Evolutionary conservation across 2,113 vertebrate species (phyloP).

Genomic region (Semnopithecus entellus): DNA sequence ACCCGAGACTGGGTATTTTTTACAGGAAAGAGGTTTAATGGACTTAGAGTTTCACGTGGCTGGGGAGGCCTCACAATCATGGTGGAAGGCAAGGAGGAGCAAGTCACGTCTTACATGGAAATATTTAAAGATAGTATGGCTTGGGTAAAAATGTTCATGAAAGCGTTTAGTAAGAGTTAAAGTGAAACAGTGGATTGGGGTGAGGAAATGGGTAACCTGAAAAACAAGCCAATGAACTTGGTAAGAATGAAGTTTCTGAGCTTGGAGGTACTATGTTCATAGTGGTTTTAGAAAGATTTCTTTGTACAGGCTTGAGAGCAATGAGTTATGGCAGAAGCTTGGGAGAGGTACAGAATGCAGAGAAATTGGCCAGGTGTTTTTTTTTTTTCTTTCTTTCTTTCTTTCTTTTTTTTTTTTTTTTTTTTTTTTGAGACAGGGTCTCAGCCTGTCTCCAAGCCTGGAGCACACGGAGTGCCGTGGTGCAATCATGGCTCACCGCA

Average conservation of each 20-base stretch:
- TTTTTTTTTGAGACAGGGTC: no score
- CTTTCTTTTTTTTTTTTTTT: accelerated
- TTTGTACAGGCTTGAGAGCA: not conserved
- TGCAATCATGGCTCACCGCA: no score
- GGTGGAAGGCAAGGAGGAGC: no score
- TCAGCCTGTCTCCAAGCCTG: no score
- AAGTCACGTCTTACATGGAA: not conserved
- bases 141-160: not conserved
- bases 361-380: not conserved
- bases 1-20: no score
- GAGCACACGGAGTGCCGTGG: no score
- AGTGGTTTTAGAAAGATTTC: not conserved
- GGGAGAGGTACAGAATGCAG: not conserved
- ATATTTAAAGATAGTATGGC: not conserved
- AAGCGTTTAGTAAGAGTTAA: not conserved
- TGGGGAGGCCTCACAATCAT: no score
- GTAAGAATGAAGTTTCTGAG: not conserved
- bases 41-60: no score
- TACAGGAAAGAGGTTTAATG: no score
- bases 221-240: not conserved
- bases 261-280: not conserved
- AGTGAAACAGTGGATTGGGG: not conserved
- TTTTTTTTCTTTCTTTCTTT: no score
- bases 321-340: not conserved
- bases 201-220: not conserved